Evolutionary conservation across 1,140 invertebrate genomes (phyloP).

Genomic region (Neodiprion pinetum): DNA sequence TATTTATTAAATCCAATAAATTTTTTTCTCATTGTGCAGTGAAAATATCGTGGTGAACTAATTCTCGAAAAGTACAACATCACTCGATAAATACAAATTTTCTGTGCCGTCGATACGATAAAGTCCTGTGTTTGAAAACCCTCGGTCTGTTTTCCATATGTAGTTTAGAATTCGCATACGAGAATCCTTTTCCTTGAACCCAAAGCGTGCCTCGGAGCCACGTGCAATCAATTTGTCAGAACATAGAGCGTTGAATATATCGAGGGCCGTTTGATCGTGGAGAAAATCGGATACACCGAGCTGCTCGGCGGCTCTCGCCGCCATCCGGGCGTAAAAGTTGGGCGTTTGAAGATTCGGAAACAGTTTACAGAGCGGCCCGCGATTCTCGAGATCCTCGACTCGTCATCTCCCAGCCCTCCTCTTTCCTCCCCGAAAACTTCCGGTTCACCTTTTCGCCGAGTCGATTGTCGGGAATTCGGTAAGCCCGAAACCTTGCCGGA

Average conservation of each 20-base stretch:
- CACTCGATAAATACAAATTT: no score
- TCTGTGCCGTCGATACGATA: no score
- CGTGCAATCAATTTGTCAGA: neutral
- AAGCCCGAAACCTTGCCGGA: neutral
- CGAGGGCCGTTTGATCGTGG: neutral
- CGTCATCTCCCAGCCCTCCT: neutral
- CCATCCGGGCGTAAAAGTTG: no score
- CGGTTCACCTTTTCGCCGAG: neutral
- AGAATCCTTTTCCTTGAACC: no score
- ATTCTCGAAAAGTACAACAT: no score
- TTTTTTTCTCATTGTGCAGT: no score
- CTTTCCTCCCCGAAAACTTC: neutral
- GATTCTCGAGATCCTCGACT: no score
- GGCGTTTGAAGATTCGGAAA: neutral
- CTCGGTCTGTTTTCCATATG: no score
- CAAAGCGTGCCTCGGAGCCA: neutral
- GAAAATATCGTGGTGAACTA: no score
- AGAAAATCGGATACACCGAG: neutral
- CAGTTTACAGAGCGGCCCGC: neutral
- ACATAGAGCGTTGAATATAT: neutral
- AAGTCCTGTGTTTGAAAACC: no score
- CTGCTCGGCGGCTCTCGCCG: neutral
- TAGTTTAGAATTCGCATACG: no score
- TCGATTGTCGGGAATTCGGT: neutral
- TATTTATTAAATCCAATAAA: no score